Evolutionary conservation across 2,797 vertebrate species (phyloP).

Genomic region (Leptoclinus maculatus): DNA sequence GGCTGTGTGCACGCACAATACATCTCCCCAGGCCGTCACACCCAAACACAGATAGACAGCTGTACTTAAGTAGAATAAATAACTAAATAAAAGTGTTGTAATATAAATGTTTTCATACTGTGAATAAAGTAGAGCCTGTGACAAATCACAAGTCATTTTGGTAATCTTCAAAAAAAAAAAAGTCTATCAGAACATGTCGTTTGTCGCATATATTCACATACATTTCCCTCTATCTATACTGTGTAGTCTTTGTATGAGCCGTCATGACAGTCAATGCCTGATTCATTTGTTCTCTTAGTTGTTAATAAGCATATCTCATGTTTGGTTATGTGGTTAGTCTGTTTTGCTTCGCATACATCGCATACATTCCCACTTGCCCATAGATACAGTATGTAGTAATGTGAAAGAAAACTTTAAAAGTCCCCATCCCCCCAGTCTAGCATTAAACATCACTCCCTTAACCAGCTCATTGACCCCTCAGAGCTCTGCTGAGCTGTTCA

Average conservation of each 20-base stretch:
- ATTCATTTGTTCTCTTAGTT: neutral
- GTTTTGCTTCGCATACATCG: neutral
- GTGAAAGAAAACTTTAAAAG: conserved; percentile 23
- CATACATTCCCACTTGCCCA: conserved; percentile 5
- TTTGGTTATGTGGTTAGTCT: neutral
- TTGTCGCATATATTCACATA: neutral
- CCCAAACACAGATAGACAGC: conserved; percentile 41
- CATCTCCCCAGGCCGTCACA: conserved; percentile 42
- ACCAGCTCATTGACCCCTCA: conserved; percentile 79
- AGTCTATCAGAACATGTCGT: neutral
- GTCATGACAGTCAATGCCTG: neutral
- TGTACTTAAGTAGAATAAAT: conserved; percentile 20
- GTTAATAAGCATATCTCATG: neutral
- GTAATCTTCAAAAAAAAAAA: neutral
- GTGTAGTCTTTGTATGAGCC: neutral
- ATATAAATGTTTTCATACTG: neutral
- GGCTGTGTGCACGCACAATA: conserved; percentile 16
- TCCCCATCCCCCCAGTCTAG: conserved; percentile 31
- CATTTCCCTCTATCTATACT: neutral
- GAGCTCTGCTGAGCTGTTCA: conserved; percentile 71
- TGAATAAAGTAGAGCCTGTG: neutral
- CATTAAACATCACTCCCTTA: conserved; percentile 77
- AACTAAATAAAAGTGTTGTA: neutral
- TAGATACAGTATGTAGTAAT: conserved; percentile 22
- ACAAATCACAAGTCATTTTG: neutral